A percentile compares a stretch with the other conserved stretches of the same genome.
phyloP scores from a whole-genome alignment of 2,797 vertebrate genomes.

The Pempheris klunzingeri region DNA sequence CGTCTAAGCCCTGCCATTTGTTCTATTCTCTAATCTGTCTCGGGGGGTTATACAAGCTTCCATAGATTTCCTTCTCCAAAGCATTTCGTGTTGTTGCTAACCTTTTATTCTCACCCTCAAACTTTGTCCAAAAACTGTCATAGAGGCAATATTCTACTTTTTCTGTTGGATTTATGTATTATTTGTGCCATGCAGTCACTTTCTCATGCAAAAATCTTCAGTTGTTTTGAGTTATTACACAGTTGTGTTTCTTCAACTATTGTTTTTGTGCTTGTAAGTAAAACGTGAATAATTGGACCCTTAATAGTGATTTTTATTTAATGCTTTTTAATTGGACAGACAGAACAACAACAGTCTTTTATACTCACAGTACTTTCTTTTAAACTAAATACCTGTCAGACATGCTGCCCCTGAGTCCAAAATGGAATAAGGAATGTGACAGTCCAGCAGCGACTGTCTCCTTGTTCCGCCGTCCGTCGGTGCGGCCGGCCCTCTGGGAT shows the following conservation, averaged over 20 bases:
- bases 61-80: background rate
- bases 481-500: background rate
- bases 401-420: background rate
- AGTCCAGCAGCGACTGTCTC: background rate
- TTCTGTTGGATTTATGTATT: too few species aligned
- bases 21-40: conserved; percentile 22
- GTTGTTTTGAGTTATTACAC: background rate
- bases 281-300: background rate
- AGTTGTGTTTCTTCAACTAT: background rate
- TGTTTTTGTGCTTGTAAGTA: background rate
- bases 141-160: too few species aligned
- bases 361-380: too few species aligned
- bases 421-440: background rate
- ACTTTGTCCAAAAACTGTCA: too few species aligned
- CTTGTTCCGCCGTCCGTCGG: background rate
- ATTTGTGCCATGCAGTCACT: background rate
- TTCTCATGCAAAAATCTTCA: background rate
- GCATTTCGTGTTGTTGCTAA: background rate
- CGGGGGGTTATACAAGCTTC: background rate
- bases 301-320: background rate
- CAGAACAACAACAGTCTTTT: background rate
- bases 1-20: conserved; percentile 21
- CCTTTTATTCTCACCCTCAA: background rate
- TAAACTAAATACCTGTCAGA: background rate
- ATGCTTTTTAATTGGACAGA: background rate